A percentile compares a stretch with the other conserved stretches of the same genome.
Conservation (phyloP, 2,888 invertebrate genomes). For the Cryptocheilus praepositus region DNA sequence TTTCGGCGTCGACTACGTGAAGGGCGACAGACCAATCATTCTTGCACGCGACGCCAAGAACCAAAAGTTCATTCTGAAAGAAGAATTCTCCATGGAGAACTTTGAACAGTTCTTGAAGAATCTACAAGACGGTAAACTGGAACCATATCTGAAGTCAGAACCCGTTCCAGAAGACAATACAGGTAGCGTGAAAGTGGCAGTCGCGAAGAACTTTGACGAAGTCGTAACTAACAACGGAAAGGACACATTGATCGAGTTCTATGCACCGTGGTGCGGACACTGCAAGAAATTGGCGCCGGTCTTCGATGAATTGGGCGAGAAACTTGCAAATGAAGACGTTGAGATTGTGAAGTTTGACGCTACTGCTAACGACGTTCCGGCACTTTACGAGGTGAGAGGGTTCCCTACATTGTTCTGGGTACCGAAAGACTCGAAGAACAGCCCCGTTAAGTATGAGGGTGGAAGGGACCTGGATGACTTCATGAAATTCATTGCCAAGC, state of each 20-base stretch:
- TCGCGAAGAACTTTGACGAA: slow-evolving; percentile 98
- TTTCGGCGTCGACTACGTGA: slow-evolving; percentile 91
- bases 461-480: slow-evolving; percentile 96
- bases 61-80: slow-evolving; percentile 92
- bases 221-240: slow-evolving; percentile 92
- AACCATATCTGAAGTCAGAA: slow-evolving; percentile 97
- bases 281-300: slow-evolving; percentile 97
- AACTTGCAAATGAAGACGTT: slow-evolving; percentile 89
- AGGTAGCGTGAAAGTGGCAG: slow-evolving; percentile 91
- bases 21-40: slow-evolving; percentile 92
- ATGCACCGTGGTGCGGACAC: slow-evolving; percentile 99
- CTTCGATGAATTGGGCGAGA: slow-evolving; percentile 94
- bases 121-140: slow-evolving; percentile 87
- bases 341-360: slow-evolving; percentile 98
- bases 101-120: slow-evolving; percentile 91
- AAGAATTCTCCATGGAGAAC: slow-evolving; percentile 92
- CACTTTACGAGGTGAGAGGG: slow-evolving; percentile 92
- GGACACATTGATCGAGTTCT: slow-evolving; percentile 98
- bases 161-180: slow-evolving; percentile 90
- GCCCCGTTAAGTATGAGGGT: slow-evolving; percentile 92
- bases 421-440: slow-evolving; percentile 87
- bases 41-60: slow-evolving; percentile 88
- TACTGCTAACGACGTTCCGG: slow-evolving; percentile 97
- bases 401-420: slow-evolving; percentile 99
- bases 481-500: slow-evolving; percentile 94